These are phyloP conservation scores for Oithona nana DNA, from an alignment of 2,888 invertebrate species.

Conservation along the genomic window DNA sequence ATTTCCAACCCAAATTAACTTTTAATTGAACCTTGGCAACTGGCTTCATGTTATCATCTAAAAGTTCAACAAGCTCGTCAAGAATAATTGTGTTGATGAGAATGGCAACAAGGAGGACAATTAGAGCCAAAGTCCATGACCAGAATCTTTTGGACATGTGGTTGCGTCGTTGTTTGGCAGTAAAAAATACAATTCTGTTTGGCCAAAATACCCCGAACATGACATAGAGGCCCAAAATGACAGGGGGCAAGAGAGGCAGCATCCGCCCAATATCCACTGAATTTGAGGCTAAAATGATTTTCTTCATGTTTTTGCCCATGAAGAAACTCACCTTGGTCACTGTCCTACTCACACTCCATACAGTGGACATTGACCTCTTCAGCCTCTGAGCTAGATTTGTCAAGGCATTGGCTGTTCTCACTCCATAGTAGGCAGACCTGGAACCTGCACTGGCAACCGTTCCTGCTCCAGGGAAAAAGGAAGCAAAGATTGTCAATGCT, in stretches of 20 bases:
- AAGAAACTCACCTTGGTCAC: background rate
- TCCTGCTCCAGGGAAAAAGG: conserved; percentile 7
- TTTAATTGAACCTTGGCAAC: conserved; percentile 1
- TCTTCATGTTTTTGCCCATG: conserved; percentile 3
- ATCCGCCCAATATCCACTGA: background rate
- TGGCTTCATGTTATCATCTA: conserved; percentile 11
- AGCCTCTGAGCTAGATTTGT: conserved; percentile 11
- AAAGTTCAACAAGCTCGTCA: background rate
- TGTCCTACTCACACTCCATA: conserved; percentile 7
- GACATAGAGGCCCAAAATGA: conserved; percentile 13
- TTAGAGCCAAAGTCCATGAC: conserved; percentile 3
- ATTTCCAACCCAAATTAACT: conserved; percentile 13
- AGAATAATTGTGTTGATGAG: conserved; percentile 7
- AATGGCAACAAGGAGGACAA: conserved; percentile 4
- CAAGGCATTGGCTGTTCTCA: conserved; percentile 12
- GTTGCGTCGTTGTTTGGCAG: conserved; percentile 8
- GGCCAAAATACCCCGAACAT: conserved; percentile 15
- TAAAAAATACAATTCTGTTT: conserved; percentile 12
- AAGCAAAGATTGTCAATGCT: conserved; percentile 5
- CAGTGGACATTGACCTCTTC: background rate
- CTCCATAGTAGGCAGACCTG: conserved; percentile 13
- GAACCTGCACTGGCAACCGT: conserved; percentile 6
- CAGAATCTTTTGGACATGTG: conserved; percentile 1
- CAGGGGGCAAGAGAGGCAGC: conserved; percentile 15
- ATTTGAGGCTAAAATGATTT: background rate